Base-by-base conservation (phyloP, 2,888 invertebrate genomes). In the Thymelicus lineola region DNA sequence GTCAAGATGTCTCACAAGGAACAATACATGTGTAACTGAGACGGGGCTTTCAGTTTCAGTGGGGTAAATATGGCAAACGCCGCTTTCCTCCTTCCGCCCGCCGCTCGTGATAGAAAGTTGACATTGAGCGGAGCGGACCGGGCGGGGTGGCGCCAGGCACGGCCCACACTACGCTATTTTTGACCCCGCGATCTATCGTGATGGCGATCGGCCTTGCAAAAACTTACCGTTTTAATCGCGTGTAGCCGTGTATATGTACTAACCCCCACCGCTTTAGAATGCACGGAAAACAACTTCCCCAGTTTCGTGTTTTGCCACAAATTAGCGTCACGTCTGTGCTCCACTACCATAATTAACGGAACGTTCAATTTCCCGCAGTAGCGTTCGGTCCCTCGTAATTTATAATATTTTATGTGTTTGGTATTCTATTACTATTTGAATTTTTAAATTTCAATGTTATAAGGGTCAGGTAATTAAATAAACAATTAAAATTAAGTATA, bases 121-220 rank as follows among this genome's bases (percentile, higher is more conserved):
- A 91, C 92, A 91, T 91, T 91, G 92, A 90, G 75, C 72, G 75
- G 92, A 90, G 75, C 72, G 75, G 76, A 72, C 85, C 84, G 76
- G 72, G 85, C 84, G 81, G 90, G 90, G 91, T 85, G 90, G 91
- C 88, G 87, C 93, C 92, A 90, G 93, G 93, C 86, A 93, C 93
- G 89, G 87, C 86, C 86, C 87, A 86, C 86, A 76, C 81, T 89
- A 87, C 86, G 77, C 81, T 90, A 88, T 88, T 90, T 91, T 88
- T 90, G 91, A 92, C 91, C 91, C 89, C 88, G 88, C 88, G 83
- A 86, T 88, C 88, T 92, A 93, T 93, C 93, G 90, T 89, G 76
- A 76, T 85, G 88, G 87, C 89, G 89, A 93, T 93, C 93, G 91
- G 87, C 93, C 91, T 87, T 91, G 87, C 82, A 85, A 83, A 84